phyloP scores from a whole-genome alignment of 2,888 invertebrate species.

The Tetropium fuscum region DNA sequence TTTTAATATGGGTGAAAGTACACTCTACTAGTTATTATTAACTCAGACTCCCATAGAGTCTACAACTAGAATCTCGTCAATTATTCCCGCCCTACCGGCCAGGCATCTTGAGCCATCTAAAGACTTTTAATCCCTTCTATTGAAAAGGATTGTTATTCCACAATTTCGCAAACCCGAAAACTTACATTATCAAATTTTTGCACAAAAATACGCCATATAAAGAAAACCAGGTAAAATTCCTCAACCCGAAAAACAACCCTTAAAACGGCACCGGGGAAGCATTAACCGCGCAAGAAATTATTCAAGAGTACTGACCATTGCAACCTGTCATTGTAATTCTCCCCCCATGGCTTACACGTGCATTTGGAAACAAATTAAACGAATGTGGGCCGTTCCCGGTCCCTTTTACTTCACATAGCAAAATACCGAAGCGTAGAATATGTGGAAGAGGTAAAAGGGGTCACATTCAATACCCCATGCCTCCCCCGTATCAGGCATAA shows the following conservation, averaged over 20 bases:
- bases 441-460: slow-evolving; percentile 47
- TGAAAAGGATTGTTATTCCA: slow-evolving; percentile 33
- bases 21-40: no score
- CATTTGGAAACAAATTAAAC: slow-evolving; percentile 36
- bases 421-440: slow-evolving; percentile 30
- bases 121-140: slow-evolving; percentile 8
- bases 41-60: background rate
- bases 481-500: slow-evolving; percentile 41
- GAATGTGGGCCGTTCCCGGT: slow-evolving; percentile 31
- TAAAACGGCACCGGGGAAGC: slow-evolving; percentile 6
- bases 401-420: slow-evolving; percentile 36
- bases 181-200: slow-evolving; percentile 35
- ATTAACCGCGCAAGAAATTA: slow-evolving; percentile 24
- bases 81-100: background rate
- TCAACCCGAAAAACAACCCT: slow-evolving; percentile 35
- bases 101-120: background rate
- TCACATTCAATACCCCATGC: slow-evolving; percentile 39
- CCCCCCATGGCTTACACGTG: slow-evolving; percentile 30
- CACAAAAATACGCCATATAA: slow-evolving; percentile 32
- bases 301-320: slow-evolving; percentile 46
- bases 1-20: no score
- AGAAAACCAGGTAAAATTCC: slow-evolving; percentile 39
- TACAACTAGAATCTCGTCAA: background rate
- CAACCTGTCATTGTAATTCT: slow-evolving; percentile 39
- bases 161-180: slow-evolving; percentile 28